Base-by-base conservation (phyloP, 2,888 invertebrate genomes). In the Hyalella azteca region DNA sequence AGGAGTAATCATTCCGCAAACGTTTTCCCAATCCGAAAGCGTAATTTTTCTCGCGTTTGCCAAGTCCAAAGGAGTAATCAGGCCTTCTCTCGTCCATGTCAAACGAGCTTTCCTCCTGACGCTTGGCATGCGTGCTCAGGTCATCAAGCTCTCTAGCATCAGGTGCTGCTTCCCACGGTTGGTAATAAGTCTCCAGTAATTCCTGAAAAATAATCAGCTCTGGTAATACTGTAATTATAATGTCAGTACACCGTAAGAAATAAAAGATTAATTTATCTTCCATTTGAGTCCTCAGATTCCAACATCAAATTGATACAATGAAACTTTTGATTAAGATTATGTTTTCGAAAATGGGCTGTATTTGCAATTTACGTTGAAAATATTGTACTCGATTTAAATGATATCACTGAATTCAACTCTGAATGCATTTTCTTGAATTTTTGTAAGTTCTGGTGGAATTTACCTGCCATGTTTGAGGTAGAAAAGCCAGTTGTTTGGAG, bases 1-100 rank as follows among this genome's bases (percentile, higher is more conserved):
- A 66, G 66, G 66, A 66, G n/a, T 36, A 66, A 36, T 36, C 36
- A n/a, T n/a, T n/a, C 19, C 36, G 66, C 66, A 66, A 36, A n/a
- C 66, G 32, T 36, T 66, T 36, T n/a, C 66, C 66, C 19, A 66
- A 36, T n/a, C 36, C 39, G 19, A 36, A 29, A 4, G 66, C 19
- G 36, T 36, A 36, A n/a, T 66, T 36, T 66, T 29, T 36, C n/a
- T 66, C 36, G 32, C 66, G 66, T 36, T 66, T 66, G 36, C 4
- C 66, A 36, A n/a, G n/a, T n/a, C n/a, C n/a, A n/a, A n/a, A n/a
- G n/a, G n/a, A n/a, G n/a, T 36, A 66, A 36, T 36, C 36, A 15
- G 29, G 66, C 66, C 32, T 66, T 36, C 66, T 66, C 29, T 66
- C 66, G 7, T 36, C 66, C 19, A 66, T 29, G 36, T 66, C 39